phyloP scores from a whole-genome alignment of 2,113 vertebrate species.

The Octodon degus region DNA sequence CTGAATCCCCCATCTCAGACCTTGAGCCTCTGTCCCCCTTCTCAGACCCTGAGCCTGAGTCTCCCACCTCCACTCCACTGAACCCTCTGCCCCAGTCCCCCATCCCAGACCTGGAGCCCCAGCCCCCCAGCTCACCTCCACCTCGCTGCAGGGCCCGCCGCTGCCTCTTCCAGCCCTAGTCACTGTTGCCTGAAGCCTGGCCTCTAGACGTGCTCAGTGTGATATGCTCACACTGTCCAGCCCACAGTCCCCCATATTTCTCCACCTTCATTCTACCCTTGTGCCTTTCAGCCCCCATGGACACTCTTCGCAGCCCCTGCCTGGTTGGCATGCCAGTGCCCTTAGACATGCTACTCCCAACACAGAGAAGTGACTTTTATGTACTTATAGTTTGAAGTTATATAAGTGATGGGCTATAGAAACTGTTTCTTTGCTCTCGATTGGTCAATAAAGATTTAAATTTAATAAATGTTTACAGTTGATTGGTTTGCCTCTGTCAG shows the following conservation, averaged over 20 bases:
- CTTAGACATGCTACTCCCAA: background rate
- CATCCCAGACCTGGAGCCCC: rapidly evolving
- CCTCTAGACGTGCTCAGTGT: background rate
- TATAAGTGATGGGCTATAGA: background rate
- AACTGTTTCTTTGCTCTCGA: background rate
- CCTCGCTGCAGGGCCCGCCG: no score
- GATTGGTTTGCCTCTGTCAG: background rate
- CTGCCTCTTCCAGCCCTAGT: background rate
- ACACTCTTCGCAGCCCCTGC: background rate
- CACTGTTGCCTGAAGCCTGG: background rate
- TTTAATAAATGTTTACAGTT: background rate
- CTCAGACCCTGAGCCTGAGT: no score
- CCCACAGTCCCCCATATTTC: background rate
- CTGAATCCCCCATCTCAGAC: rapidly evolving
- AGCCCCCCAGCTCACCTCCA: rapidly evolving
- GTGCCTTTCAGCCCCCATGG: background rate
- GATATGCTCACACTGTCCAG: background rate
- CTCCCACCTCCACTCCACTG: no score
- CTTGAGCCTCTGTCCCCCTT: background rate
- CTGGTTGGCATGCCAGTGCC: background rate
- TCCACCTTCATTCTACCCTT: background rate
- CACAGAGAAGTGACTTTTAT: background rate
- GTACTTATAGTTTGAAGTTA: background rate
- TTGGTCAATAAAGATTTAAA: background rate
- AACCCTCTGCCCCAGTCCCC: background rate